Percentiles rank a stretch among this genome's conserved stretches.
These are phyloP conservation scores for Lithophane ornitopus DNA, from an alignment of 2,888 invertebrate genomes.

Conservation along the genomic window DNA sequence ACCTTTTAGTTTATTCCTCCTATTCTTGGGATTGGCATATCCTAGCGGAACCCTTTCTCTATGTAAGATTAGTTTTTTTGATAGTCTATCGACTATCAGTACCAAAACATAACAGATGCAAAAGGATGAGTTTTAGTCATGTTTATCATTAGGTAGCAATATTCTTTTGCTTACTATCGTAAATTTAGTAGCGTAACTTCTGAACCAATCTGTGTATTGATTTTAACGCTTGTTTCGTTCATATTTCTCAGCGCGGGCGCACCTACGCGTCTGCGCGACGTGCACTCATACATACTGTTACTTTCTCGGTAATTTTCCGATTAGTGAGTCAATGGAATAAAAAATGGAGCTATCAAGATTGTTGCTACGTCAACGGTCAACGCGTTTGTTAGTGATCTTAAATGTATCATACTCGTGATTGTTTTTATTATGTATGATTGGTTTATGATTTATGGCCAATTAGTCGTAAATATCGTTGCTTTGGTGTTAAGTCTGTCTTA, in stretches of 20 bases:
- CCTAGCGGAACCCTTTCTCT: neutral
- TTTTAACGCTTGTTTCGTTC: slow-evolving; percentile 57
- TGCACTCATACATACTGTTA: slow-evolving; percentile 63
- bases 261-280: slow-evolving; percentile 70
- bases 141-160: too few relatives aligned
- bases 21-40: neutral
- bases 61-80: neutral
- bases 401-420: slow-evolving; percentile 15
- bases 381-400: slow-evolving; percentile 25
- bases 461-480: slow-evolving; percentile 46
- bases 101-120: neutral
- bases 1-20: neutral
- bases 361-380: slow-evolving; percentile 36
- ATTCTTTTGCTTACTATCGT: neutral
- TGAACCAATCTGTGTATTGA: slow-evolving; percentile 22
- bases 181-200: slow-evolving; percentile 34
- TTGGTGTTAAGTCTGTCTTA: slow-evolving; percentile 8
- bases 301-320: slow-evolving; percentile 64
- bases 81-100: neutral
- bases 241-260: slow-evolving; percentile 73
- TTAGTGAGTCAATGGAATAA: slow-evolving; percentile 50
- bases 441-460: slow-evolving; percentile 34
- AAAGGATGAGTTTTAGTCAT: neutral
- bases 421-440: slow-evolving; percentile 40
- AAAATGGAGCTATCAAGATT: slow-evolving; percentile 35